Base-by-base conservation (phyloP, 2,888 invertebrate genomes). In the Lasioglossum malachurum region DNA sequence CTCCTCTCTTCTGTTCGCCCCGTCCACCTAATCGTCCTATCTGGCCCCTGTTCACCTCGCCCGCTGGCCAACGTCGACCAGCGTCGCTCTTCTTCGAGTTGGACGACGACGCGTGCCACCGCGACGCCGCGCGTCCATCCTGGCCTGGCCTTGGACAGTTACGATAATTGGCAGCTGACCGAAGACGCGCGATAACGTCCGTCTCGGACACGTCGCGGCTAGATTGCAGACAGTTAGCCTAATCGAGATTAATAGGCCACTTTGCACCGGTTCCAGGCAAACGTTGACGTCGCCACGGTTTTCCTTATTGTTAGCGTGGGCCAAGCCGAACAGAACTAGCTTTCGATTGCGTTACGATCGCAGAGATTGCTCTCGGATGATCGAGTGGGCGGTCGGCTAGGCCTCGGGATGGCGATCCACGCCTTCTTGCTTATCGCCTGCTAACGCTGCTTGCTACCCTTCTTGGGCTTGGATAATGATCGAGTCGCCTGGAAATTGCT, bases 131-230 rank as follows among this genome's bases (percentile, higher is more conserved):
- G 16, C 67, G 67, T 67, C 19, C 35, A 23, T 67, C 83, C 53
- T 31, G 67, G 16, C 19, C 77, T 82, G 87, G 82, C 90, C 91
- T 91, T 91, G 91, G 69, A 82, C 85, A 90, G 90, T 88, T 86
- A 89, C 84, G 83, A 91, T 91, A 90, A 91, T 91, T 90, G 89
- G 69, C 69, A 69, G 69, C 38, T 12, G 88, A 85, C 83, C 41
- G 87, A 84, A 90, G 89, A 87, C 64, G 44, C 86, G 86, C 80
- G 74, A 38, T 75, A 69, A 53, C 60, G 41, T 64, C 31, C 60
- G 60, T 31, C 60, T 64, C 69, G 84, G 79, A 81, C 85, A 89
- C 60, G 46, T 83, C 75, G 80, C 46, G 67, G 80, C 71, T 75
- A 74, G 80, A 87, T 90, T 85, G 77, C 53, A 27, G 78, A 84